Percentiles rank a stretch among this genome's conserved stretches.
Evolutionary conservation across 2,113 vertebrate species (phyloP).

Genomic region (Varanus komodoensis): DNA sequence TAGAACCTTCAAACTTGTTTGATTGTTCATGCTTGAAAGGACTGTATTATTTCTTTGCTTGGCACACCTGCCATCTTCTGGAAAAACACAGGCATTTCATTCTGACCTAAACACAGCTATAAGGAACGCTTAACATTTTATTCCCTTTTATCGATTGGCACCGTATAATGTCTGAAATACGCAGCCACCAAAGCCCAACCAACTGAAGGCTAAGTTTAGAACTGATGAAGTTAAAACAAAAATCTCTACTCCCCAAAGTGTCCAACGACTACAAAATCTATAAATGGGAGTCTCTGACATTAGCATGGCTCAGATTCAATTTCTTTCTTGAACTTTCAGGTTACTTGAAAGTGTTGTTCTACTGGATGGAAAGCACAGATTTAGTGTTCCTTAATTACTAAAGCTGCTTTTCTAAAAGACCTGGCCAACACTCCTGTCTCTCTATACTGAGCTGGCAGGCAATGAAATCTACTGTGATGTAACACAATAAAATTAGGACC

Average conservation of each 20-base stretch:
- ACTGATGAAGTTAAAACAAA: neutral
- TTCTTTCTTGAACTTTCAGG: neutral
- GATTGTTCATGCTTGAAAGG: neutral
- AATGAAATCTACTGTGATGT: no score
- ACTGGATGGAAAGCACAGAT: neutral
- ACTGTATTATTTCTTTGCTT: neutral
- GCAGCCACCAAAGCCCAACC: neutral
- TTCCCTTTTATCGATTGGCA: neutral
- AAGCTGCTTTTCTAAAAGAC: neutral
- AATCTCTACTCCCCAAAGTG: neutral
- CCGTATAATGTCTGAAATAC: neutral
- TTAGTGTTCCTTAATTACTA: neutral
- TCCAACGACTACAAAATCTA: neutral
- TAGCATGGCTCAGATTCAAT: slow-evolving; percentile 33
- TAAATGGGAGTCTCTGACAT: slow-evolving; percentile 52
- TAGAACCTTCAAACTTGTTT: neutral
- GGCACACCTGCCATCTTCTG: slow-evolving; percentile 69
- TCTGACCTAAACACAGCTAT: neutral
- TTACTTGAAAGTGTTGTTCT: neutral
- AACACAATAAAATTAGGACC: no score
- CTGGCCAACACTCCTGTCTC: no score
- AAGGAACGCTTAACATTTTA: neutral
- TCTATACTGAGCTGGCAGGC: no score
- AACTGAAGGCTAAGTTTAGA: neutral
- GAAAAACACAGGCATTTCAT: slow-evolving; percentile 25